Evolutionary conservation across 2,888 invertebrate genomes (phyloP).

Genomic region (Phalera bucephala): DNA sequence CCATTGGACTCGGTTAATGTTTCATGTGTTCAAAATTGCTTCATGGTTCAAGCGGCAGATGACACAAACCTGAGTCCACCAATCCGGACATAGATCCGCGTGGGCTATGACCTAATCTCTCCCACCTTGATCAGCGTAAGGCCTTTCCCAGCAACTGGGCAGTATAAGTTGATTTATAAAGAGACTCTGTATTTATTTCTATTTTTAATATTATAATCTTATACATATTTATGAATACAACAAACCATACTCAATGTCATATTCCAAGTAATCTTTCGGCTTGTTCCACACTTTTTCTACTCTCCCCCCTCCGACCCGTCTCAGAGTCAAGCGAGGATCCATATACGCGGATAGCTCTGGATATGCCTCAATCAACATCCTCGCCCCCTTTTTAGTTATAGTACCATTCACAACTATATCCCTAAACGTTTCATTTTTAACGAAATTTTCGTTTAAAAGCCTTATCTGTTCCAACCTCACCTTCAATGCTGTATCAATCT

Average conservation of each 20-base stretch:
- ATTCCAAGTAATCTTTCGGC: conserved; percentile 42
- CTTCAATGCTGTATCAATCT: conserved; percentile 47
- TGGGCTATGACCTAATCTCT: too few species aligned
- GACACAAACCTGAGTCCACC: too few species aligned
- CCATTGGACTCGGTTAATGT: too few species aligned
- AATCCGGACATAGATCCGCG: too few species aligned
- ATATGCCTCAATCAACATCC: conserved; percentile 50
- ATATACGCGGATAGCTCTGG: conserved; percentile 48
- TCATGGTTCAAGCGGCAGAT: too few species aligned
- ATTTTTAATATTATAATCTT: too few species aligned
- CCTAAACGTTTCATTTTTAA: conserved; percentile 55
- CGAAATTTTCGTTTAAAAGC: conserved; percentile 47
- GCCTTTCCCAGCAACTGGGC: too few species aligned
- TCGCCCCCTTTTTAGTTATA: conserved; percentile 38
- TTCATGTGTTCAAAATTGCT: too few species aligned
- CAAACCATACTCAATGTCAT: conserved; percentile 64
- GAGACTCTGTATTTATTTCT: too few species aligned
- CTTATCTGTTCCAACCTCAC: conserved; percentile 44
- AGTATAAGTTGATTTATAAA: too few species aligned
- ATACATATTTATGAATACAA: conserved; percentile 60
- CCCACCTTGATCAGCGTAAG: too few species aligned
- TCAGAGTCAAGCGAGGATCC: conserved; percentile 4
- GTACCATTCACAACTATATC: conserved; percentile 57
- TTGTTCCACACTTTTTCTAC: background rate
- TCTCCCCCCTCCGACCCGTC: conserved; percentile 21